Percentiles rank a stretch among this genome's conserved stretches.
Evolutionary conservation across 2,888 invertebrate species (phyloP).

Genomic region (Odontocerum albicorne): DNA sequence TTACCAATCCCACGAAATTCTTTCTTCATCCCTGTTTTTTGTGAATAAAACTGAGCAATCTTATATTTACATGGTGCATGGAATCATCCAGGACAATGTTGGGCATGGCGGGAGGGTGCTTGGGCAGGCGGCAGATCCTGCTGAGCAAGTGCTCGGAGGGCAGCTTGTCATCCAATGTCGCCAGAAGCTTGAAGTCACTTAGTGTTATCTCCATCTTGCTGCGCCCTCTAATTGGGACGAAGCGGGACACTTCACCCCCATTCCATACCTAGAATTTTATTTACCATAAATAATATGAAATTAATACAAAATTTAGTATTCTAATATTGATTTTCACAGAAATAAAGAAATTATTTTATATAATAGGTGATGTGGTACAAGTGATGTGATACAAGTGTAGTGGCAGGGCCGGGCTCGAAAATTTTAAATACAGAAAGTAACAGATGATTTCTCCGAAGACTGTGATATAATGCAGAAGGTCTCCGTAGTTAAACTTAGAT

Average conservation of each 20-base stretch:
- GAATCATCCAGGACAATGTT: slow-evolving; percentile 62
- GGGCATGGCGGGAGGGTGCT: slow-evolving; percentile 52
- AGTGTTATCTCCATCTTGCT: slow-evolving; percentile 49
- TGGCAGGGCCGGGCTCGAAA: too few relatives aligned
- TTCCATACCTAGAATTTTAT: slow-evolving; percentile 49
- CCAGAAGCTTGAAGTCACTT: slow-evolving; percentile 48
- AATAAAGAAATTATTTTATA: neutral
- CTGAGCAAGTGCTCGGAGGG: slow-evolving; percentile 62
- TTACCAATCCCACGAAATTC: too few relatives aligned
- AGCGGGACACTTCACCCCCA: slow-evolving; percentile 53
- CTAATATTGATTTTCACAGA: too few relatives aligned
- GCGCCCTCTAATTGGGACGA: slow-evolving; percentile 54
- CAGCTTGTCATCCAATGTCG: slow-evolving; percentile 57
- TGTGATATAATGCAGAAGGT: too few relatives aligned
- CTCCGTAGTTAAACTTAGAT: too few relatives aligned
- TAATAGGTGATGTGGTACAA: neutral
- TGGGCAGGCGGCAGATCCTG: slow-evolving; percentile 58
- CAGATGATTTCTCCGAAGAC: too few relatives aligned
- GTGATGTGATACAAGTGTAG: too few relatives aligned
- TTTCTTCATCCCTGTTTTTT: too few relatives aligned
- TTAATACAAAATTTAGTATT: neutral
- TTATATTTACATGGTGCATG: slow-evolving; percentile 52
- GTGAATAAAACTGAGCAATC: too few relatives aligned
- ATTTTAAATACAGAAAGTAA: too few relatives aligned
- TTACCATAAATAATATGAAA: neutral